Conservation (phyloP, 2,888 invertebrate species). For the Dimorphilus gyrociliatus region DNA sequence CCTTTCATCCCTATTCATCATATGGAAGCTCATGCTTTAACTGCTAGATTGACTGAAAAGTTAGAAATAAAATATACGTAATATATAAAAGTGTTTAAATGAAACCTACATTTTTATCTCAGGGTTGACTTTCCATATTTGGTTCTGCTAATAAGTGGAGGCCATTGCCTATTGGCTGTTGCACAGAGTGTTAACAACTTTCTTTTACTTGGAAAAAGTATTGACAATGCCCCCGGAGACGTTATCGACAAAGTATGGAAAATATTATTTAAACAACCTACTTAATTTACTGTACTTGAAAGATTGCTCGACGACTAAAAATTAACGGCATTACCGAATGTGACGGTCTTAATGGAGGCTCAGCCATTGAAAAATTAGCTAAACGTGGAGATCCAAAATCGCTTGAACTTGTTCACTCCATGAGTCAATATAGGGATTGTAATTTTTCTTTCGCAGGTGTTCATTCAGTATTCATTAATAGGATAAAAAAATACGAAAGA, state of each 20-base stretch:
- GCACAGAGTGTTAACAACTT: slow-evolving; percentile 59
- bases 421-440: slow-evolving; percentile 53
- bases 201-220: slow-evolving; percentile 55
- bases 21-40: slow-evolving; percentile 95
- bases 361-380: slow-evolving; percentile 67
- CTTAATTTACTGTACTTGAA: too few species aligned
- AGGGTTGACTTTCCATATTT: slow-evolving; percentile 68
- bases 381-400: slow-evolving; percentile 41
- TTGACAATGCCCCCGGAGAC: slow-evolving; percentile 83
- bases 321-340: slow-evolving; percentile 59
- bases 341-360: slow-evolving; percentile 59
- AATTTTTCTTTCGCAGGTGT: slow-evolving; percentile 75
- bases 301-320: slow-evolving; percentile 65
- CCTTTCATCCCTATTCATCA: slow-evolving; percentile 92
- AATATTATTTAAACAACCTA: background rate
- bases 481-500: slow-evolving; percentile 18
- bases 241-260: slow-evolving; percentile 64
- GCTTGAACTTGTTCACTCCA: slow-evolving; percentile 25
- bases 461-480: slow-evolving; percentile 12
- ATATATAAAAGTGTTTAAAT: too few species aligned
- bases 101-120: slow-evolving; percentile 4
- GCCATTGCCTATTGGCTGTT: slow-evolving; percentile 58
- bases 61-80: slow-evolving; percentile 20
- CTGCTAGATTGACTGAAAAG: slow-evolving; percentile 56
- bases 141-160: slow-evolving; percentile 76